Percentiles rank a stretch among this genome's conserved stretches.
Conservation (phyloP, 2,888 invertebrate species). For the Poecilus cupreus region DNA sequence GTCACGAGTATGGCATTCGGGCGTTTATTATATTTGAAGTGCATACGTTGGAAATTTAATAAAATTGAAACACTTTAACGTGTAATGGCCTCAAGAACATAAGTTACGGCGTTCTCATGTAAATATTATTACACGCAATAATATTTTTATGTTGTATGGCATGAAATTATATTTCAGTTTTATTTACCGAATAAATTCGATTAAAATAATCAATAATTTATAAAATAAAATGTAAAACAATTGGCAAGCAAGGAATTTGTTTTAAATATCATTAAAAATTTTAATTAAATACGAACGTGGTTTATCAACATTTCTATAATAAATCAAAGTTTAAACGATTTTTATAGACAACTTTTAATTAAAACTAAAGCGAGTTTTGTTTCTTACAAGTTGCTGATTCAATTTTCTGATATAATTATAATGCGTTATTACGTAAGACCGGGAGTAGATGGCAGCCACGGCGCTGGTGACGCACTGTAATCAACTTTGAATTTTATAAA, state of each 20-base stretch:
- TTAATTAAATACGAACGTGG: constrained; percentile 35
- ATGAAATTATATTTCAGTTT: background rate
- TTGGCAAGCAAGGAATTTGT: background rate
- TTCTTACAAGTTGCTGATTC: constrained; percentile 42
- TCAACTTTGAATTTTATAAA: background rate
- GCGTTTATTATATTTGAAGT: no score
- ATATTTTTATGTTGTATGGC: background rate
- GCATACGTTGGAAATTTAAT: background rate
- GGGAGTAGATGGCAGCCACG: background rate
- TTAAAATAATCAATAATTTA: constrained; percentile 28
- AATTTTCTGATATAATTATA: constrained; percentile 50
- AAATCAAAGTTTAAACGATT: constrained; percentile 37
- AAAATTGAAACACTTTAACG: background rate
- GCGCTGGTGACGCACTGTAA: background rate
- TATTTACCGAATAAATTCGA: constrained; percentile 1
- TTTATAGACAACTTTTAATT: constrained; percentile 48
- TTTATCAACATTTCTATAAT: constrained; percentile 39
- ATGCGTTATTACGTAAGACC: constrained; percentile 34
- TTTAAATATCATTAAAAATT: constrained; percentile 42
- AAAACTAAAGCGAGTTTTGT: constrained; percentile 30
- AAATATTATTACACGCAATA: background rate
- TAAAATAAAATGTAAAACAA: constrained; percentile 40
- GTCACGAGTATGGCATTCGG: no score
- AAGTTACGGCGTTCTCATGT: background rate
- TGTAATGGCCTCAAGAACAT: no score